These are phyloP conservation scores for Mastomys natalensis DNA, from an alignment of 2,113 vertebrate species.

Conservation along the genomic window DNA sequence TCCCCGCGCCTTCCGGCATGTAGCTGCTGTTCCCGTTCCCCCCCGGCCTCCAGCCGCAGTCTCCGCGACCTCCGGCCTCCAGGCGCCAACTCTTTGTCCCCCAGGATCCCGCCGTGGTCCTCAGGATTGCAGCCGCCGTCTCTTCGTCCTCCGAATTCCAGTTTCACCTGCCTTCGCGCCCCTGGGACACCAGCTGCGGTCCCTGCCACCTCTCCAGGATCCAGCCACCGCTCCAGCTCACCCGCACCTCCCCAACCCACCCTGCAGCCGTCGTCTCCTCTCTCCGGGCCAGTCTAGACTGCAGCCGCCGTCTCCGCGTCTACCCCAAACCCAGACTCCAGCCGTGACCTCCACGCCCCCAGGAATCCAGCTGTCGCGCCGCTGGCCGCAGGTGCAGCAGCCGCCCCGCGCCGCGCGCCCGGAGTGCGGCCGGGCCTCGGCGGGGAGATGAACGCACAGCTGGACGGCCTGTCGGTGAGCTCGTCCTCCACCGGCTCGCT, in stretches of 20 bases:
- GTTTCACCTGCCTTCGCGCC: background rate
- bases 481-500: conserved; percentile 93
- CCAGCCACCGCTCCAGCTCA: background rate
- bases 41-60: conserved; percentile 54
- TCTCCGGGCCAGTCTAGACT: background rate
- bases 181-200: background rate
- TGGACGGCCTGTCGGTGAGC: conserved; percentile 93
- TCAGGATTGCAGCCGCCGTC: background rate
- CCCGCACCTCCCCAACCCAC: background rate
- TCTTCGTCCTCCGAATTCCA: background rate
- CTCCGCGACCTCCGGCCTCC: conserved; percentile 40
- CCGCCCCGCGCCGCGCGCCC: background rate
- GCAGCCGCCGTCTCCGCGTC: background rate
- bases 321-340: background rate
- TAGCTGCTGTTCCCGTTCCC: conserved; percentile 46
- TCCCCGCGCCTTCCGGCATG: conserved; percentile 60
- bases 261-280: background rate
- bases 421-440: conserved; percentile 39
- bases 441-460: conserved; percentile 91
- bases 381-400: conserved; percentile 36
- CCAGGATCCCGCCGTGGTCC: conserved; percentile 1
- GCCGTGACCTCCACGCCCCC: background rate
- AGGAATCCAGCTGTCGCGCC: conserved; percentile 38
- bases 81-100: conserved; percentile 15
- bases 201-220: background rate